These are phyloP conservation scores for Sminthurides aquaticus DNA, from an alignment of 2,888 invertebrate genomes.

Conservation along the genomic window DNA sequence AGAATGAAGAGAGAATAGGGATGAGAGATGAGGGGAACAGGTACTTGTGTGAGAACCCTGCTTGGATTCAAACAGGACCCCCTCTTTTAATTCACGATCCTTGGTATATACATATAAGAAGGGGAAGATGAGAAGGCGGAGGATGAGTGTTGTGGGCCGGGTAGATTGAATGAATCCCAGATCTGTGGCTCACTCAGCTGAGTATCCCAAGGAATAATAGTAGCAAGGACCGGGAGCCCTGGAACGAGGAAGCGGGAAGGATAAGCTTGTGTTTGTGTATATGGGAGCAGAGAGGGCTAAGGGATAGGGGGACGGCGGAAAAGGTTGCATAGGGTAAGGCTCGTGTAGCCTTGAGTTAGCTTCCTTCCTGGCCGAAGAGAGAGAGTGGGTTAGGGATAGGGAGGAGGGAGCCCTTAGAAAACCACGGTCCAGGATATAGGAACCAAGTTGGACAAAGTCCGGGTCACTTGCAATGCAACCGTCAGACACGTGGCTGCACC, in stretches of 20 bases:
- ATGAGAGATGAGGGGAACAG: background rate
- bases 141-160: background rate
- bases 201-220: no score
- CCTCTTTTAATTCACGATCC: no score
- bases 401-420: background rate
- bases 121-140: background rate
- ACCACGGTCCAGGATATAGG: background rate
- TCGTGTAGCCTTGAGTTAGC: background rate
- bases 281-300: no score
- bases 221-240: background rate
- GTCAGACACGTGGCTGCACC: constrained; percentile 43
- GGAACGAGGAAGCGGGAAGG: constrained; percentile 1
- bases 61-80: no score
- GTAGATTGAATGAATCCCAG: background rate
- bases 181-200: background rate
- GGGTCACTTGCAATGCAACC: constrained; percentile 42
- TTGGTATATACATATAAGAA: background rate
- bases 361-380: background rate
- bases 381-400: no score
- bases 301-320: background rate
- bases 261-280: no score
- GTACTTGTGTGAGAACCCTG: background rate
- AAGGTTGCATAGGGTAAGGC: no score
- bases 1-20: no score
- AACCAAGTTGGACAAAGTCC: background rate